Percentiles rank a stretch among this genome's conserved stretches.
These are phyloP conservation scores for Lamellibrachia luymesi DNA, from an alignment of 1,140 invertebrate genomes.

Conservation along the genomic window DNA sequence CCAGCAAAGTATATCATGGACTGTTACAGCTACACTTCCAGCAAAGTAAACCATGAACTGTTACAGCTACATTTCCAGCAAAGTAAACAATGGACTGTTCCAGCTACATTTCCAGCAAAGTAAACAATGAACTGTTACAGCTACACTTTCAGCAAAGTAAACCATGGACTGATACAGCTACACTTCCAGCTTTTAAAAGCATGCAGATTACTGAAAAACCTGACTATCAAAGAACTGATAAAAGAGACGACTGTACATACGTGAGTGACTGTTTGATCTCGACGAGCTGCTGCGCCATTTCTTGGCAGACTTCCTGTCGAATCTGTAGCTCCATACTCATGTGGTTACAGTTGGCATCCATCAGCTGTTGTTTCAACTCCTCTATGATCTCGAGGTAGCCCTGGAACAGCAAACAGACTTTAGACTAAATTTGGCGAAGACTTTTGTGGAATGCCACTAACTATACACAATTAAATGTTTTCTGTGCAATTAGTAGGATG, in stretches of 20 bases:
- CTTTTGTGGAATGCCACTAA: neutral
- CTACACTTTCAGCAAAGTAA: neutral
- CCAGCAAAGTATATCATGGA: too few relatives aligned
- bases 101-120: neutral
- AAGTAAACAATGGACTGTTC: neutral
- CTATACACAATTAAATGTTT: neutral
- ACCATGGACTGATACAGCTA: neutral
- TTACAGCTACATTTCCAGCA: neutral
- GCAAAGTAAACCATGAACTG: neutral
- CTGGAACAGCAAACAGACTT: neutral
- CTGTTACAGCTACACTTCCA: neutral
- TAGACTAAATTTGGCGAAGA: neutral
- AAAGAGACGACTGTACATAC: slow-evolving; percentile 27
- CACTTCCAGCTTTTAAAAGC: too few relatives aligned
- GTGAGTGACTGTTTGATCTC: slow-evolving; percentile 46
- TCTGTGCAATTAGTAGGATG: neutral
- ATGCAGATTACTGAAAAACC: too few relatives aligned
- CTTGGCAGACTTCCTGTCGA: slow-evolving; percentile 47
- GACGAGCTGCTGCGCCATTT: slow-evolving; percentile 49
- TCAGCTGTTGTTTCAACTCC: slow-evolving; percentile 36
- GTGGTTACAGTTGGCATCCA: slow-evolving; percentile 32
- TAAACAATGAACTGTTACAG: neutral
- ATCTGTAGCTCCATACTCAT: slow-evolving; percentile 38
- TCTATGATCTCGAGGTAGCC: neutral
- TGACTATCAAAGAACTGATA: too few relatives aligned